Evolutionary conservation across 2,888 invertebrate species (phyloP).

Genomic region (Lithophane ornitopus): DNA sequence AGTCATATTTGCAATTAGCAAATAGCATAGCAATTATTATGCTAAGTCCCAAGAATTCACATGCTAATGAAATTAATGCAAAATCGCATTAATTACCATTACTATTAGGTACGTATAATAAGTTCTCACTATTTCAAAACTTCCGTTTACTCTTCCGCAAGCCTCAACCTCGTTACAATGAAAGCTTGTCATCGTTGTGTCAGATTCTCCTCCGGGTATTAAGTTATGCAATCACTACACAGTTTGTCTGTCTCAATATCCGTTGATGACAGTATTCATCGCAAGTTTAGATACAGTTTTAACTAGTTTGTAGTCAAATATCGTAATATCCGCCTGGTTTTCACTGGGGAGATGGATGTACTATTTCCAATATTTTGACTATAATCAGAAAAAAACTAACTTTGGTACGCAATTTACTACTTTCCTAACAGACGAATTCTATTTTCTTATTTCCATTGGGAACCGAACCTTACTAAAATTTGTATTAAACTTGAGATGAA

Average conservation of each 20-base stretch:
- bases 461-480: background rate
- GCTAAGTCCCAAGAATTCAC: no score
- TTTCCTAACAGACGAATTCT: background rate
- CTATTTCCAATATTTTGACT: background rate
- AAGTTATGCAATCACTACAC: conserved; percentile 30
- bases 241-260: conserved; percentile 26
- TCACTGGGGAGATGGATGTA: background rate
- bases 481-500: background rate
- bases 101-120: no score
- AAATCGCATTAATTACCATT: no score
- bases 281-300: conserved; percentile 44
- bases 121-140: background rate
- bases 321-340: conserved; percentile 4
- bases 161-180: conserved; percentile 15
- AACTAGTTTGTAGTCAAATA: conserved; percentile 40
- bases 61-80: no score
- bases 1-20: no score
- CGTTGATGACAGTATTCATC: conserved; percentile 37
- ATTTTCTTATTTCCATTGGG: background rate
- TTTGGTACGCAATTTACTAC: background rate
- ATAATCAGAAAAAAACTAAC: background rate
- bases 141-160: background rate
- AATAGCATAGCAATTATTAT: no score
- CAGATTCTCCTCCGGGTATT: conserved; percentile 21
- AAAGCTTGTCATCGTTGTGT: background rate